Base-by-base conservation (phyloP, 2,888 invertebrate genomes). In the Ophioninae sp. region DNA sequence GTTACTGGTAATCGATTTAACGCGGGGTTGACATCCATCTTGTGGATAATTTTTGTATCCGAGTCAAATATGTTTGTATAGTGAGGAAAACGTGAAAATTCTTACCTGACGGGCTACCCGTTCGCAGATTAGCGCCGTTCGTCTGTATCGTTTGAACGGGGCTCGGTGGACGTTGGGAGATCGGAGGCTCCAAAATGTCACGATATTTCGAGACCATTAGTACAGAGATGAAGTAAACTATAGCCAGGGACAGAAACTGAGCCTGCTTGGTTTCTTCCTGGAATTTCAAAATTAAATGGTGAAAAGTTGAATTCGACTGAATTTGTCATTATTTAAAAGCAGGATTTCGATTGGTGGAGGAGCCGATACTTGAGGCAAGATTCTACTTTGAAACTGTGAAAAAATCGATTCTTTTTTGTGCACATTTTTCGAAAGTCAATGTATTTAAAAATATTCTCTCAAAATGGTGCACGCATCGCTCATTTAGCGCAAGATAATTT, bases 241-340 rank as follows among this genome's bases (percentile, higher is more conserved):
- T 99, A 87, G 99, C 99, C 91, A 99, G 95, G 20, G 99, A 99
- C 88, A 99, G 95, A 95, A 99, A 99, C 94, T 99, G 99, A 3
- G 99, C 99, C 94, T 99, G 99, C 93, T 99, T 99, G 73, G 99
- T 99, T 94, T 99, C 99, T 95, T 99, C 99, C 99, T 99, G 94
- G 57, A 94, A 94, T 87, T 86, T 30, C 30, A 86, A 72, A 67
- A 70, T 17, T 0, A 17, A 50, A 5, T 30, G 30, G 30, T 30
- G 30, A 30, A 30, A 30, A 30, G 30, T 30, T 30, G 30, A 30
- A 30, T 30, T 30, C 30, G 30, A 30, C 2, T 30, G 30, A 30
- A 30, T 30, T 30, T 30, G 30, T 2, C 1, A 30, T 30, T 30
- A 2, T 1, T 30, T 30, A 3, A 30, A 30, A 30, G 30, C 30